Conservation (phyloP, 2,888 invertebrate species). For the Aporophyla nigra region DNA sequence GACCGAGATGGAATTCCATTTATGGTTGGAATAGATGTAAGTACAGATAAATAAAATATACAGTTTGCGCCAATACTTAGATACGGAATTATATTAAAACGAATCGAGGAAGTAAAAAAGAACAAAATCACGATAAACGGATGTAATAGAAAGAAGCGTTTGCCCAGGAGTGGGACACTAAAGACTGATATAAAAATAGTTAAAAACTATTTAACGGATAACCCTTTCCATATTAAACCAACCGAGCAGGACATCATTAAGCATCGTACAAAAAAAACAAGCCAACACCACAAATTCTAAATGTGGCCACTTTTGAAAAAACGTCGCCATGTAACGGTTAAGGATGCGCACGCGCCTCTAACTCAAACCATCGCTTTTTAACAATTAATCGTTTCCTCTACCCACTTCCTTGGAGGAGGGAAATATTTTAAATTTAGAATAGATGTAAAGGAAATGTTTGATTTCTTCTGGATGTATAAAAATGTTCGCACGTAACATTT, state of each 20-base stretch:
- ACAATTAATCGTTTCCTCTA: conserved; percentile 85
- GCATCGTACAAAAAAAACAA: conserved; percentile 71
- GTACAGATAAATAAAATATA: not conserved
- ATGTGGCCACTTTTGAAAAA: conserved; percentile 75
- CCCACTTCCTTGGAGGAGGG: conserved; percentile 67
- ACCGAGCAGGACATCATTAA: conserved; percentile 83
- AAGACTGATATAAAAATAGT: not conserved
- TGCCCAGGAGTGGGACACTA: not conserved
- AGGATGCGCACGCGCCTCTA: conserved; percentile 79
- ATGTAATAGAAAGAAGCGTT: not conserved
- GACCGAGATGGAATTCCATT: too few relatives aligned
- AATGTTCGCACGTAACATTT: conserved; percentile 62
- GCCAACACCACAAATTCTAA: conserved; percentile 70
- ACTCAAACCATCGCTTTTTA: conserved; percentile 78
- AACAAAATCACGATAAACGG: not conserved
- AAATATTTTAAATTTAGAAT: conserved; percentile 70
- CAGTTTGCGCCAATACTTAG: not conserved
- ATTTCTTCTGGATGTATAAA: conserved; percentile 69
- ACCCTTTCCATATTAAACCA: conserved; percentile 68
- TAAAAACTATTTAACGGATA: not conserved
- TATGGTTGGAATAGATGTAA: not conserved
- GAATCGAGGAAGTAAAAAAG: not conserved
- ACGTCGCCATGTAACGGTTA: conserved; percentile 67
- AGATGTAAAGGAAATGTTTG: conserved; percentile 72
- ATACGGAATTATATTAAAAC: not conserved